Conservation (phyloP, 1,140 invertebrate genomes). For the Listronotus oregonensis region DNA sequence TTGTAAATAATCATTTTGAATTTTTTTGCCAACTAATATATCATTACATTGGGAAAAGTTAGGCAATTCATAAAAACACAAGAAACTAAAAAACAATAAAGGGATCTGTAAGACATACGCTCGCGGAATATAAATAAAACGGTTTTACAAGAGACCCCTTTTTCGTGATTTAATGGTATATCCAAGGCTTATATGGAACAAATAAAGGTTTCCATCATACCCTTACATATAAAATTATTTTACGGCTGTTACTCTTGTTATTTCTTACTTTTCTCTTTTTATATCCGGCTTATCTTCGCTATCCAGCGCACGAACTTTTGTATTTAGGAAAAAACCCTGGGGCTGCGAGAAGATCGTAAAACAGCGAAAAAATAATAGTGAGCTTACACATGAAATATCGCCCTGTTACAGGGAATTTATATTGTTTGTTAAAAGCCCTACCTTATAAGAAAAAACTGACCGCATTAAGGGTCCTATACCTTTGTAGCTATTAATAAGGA, state of each 20-base stretch:
- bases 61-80: too few relatives aligned
- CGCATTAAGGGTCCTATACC: too few relatives aligned
- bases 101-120: too few relatives aligned
- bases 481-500: too few relatives aligned
- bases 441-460: background rate
- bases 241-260: conserved; percentile 36
- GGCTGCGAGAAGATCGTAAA: conserved; percentile 24
- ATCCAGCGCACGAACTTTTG: conserved; percentile 35
- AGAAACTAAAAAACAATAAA: too few relatives aligned
- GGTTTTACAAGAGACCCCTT: conserved; percentile 11
- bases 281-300: conserved; percentile 34
- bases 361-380: conserved; percentile 35
- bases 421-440: conserved; percentile 31
- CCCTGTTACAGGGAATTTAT: conserved; percentile 35
- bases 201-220: conserved; percentile 23
- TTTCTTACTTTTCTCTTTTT: conserved; percentile 31
- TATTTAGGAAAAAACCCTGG: conserved; percentile 32
- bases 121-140: background rate
- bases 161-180: conserved; percentile 17
- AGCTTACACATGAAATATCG: conserved; percentile 38
- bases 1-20: too few relatives aligned
- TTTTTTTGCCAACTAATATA: too few relatives aligned
- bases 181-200: conserved; percentile 10
- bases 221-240: conserved; percentile 36
- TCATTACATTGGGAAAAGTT: too few relatives aligned